Evolutionary conservation across 2,113 vertebrate genomes (phyloP).

Genomic region (Bettongia penicillata): DNA sequence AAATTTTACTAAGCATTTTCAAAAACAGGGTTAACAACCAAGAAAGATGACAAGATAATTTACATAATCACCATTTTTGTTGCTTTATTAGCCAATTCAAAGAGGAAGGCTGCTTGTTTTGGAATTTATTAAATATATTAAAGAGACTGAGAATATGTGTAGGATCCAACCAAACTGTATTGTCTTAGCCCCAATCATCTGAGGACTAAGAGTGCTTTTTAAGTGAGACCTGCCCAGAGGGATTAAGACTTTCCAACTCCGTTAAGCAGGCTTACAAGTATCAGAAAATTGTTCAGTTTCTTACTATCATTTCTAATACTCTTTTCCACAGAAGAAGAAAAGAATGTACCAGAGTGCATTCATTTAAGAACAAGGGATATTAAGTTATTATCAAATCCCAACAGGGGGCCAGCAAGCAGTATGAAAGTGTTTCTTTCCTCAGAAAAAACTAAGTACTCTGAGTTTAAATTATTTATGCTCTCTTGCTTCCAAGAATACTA

Average conservation of each 20-base stretch:
- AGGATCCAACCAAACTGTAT: neutral
- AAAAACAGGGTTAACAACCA: neutral
- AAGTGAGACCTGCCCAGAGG: neutral
- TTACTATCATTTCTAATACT: neutral
- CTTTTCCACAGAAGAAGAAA: neutral
- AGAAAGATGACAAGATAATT: neutral
- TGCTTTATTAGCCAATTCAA: neutral
- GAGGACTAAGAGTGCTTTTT: neutral
- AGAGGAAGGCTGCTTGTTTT: neutral
- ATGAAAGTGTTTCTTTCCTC: slow-evolving; percentile 28
- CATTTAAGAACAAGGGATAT: slow-evolving; percentile 24
- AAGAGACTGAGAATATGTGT: neutral
- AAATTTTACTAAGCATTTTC: neutral
- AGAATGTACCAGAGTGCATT: neutral
- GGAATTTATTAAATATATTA: neutral
- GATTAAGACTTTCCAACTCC: neutral
- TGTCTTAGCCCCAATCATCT: neutral
- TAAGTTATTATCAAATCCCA: slow-evolving; percentile 16
- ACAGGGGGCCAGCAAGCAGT: neutral
- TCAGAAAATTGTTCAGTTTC: neutral
- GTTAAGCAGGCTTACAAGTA: neutral
- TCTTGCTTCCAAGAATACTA: neutral
- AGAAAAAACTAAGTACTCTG: neutral
- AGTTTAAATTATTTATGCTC: slow-evolving; percentile 7
- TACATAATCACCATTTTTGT: fast-evolving